Evolutionary conservation across 2,113 vertebrate species (phyloP).

Genomic region (Neopipo cinnamomea): DNA sequence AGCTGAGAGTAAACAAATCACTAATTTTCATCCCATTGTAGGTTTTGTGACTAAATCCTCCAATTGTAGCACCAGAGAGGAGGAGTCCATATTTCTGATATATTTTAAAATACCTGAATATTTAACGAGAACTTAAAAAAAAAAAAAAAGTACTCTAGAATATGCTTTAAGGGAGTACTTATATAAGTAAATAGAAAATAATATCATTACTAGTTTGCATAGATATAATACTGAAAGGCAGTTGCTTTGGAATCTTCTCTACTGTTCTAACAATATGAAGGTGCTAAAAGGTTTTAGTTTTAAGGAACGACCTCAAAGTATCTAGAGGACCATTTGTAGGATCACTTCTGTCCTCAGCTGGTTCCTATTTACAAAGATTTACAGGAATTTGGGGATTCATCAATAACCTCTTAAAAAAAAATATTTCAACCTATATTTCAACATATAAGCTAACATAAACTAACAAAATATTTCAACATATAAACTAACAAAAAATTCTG

Average conservation of each 20-base stretch:
- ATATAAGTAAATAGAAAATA: not conserved
- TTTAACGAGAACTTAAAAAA: not conserved
- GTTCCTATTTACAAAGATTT: not conserved
- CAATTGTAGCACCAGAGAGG: not conserved
- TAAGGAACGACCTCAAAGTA: not conserved
- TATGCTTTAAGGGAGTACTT: not conserved
- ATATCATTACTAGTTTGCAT: not conserved
- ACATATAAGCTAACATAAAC: not conserved
- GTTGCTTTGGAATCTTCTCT: not conserved
- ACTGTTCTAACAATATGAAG: not conserved
- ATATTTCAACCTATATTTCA: not conserved
- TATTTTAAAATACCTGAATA: not conserved
- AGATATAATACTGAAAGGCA: not conserved
- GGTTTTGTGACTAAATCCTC: not conserved
- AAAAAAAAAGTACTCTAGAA: not conserved
- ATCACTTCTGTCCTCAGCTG: not conserved
- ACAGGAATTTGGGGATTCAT: not conserved
- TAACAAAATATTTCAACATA: no score
- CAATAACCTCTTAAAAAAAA: not conserved
- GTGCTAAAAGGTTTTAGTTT: not conserved
- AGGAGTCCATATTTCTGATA: not conserved
- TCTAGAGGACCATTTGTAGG: not conserved
- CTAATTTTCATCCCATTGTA: not conserved
- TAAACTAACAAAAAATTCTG: not conserved
- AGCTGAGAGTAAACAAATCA: constrained; percentile 14